A percentile compares a stretch with the other conserved stretches of the same genome.
Conservation (phyloP, 1,140 invertebrate species). For the Melitaea cinxia region DNA sequence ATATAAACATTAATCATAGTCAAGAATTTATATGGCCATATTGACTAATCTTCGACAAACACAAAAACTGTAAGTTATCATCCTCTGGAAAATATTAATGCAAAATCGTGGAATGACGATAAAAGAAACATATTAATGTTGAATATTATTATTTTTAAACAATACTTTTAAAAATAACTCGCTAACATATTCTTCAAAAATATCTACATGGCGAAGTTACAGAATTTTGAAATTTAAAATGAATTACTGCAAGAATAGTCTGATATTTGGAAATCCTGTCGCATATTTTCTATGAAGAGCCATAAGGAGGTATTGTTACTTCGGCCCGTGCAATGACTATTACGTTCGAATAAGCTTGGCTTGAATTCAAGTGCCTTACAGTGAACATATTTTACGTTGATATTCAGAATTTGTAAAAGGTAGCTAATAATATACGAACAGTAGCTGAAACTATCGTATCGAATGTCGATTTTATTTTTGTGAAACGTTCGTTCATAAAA, state of each 20-base stretch:
- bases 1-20: too few species aligned
- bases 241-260: background rate
- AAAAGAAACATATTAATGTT: too few species aligned
- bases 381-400: conserved; percentile 22
- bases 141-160: too few species aligned
- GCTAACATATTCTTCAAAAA: too few species aligned
- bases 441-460: background rate
- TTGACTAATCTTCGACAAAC: too few species aligned
- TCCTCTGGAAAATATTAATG: too few species aligned
- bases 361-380: conserved; percentile 22
- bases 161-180: too few species aligned
- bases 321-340: conserved; percentile 8
- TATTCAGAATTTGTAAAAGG: conserved; percentile 18
- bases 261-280: conserved; percentile 2
- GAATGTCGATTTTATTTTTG: background rate
- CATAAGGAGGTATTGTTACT: conserved; percentile 19
- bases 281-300: conserved; percentile 7
- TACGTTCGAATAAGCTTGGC: conserved; percentile 26
- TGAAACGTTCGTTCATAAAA: background rate
- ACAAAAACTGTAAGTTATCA: too few species aligned
- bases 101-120: too few species aligned
- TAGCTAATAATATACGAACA: conserved; percentile 6
- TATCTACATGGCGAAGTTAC: too few species aligned
- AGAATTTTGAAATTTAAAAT: background rate
- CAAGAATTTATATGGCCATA: too few species aligned